Conservation (phyloP, 1,140 invertebrate genomes). For the Eupristina koningsbergeri region DNA sequence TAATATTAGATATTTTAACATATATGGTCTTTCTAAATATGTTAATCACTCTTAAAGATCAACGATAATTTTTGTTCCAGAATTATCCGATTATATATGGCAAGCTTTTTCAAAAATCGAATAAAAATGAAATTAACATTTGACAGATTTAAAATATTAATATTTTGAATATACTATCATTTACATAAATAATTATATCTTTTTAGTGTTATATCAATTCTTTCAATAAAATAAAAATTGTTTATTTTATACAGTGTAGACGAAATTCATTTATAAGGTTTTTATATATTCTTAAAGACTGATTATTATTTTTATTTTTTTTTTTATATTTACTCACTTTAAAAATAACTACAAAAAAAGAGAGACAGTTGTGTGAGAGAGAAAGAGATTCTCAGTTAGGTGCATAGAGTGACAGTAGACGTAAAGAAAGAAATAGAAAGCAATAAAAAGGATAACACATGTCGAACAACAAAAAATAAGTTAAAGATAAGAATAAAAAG, state of each 20-base stretch:
- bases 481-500: background rate
- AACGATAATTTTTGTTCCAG: constrained; percentile 4
- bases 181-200: no score
- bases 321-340: background rate
- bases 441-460: background rate
- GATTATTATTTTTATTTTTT: background rate
- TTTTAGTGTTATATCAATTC: no score
- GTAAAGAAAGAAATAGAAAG: background rate
- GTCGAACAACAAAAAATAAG: constrained; percentile 20
- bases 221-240: background rate
- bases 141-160: no score
- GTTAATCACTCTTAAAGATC: background rate
- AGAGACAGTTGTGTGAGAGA: background rate
- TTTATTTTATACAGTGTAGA: background rate
- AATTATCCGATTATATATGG: no score
- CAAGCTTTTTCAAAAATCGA: no score
- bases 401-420: no score
- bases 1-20: background rate
- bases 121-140: no score
- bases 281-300: constrained; percentile 4
- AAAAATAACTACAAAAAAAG: constrained; percentile 23
- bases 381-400: no score
- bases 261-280: background rate
- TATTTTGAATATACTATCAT: no score
- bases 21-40: background rate